These are phyloP conservation scores for Larimichthys crocea DNA, from an alignment of 2,113 vertebrate genomes.

Conservation along the genomic window DNA sequence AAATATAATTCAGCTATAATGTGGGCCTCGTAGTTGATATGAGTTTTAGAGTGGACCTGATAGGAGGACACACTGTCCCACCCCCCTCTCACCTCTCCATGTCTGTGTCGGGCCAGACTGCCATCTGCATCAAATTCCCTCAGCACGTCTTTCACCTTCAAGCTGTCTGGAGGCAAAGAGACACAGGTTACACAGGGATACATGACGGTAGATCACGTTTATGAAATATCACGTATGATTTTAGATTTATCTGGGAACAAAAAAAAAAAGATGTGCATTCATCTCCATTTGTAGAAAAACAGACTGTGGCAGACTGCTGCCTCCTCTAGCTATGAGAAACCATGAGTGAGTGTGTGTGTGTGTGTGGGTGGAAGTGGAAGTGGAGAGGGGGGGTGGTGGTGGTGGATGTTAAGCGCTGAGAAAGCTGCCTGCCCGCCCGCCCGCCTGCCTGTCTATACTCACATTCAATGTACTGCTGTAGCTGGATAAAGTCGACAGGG, in stretches of 20 bases:
- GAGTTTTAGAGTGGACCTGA: constrained; percentile 24
- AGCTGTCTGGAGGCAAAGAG: constrained; percentile 84
- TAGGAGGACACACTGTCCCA: constrained; percentile 34
- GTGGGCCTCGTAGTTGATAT: constrained; percentile 2
- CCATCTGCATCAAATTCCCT: constrained; percentile 88
- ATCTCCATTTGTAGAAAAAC: constrained; percentile 11
- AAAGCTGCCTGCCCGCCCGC: constrained; percentile 51
- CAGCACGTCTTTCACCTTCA: constrained; percentile 93
- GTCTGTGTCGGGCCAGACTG: constrained; percentile 83
- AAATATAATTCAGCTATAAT: constrained; percentile 13
- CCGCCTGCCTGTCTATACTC: constrained; percentile 80
- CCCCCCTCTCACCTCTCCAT: constrained; percentile 87
- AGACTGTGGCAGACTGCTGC: constrained; percentile 49
- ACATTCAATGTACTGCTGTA: constrained; percentile 96
- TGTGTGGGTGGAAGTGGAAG: constrained; percentile 59
- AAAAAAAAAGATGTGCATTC: constrained; percentile 11
- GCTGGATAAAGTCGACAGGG: constrained; percentile 92
- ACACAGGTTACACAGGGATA: constrained; percentile 54
- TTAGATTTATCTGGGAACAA: background rate
- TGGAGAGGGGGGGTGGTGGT: constrained; percentile 27
- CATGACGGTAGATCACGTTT: background rate
- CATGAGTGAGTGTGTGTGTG: constrained; percentile 66
- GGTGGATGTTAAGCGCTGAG: constrained; percentile 50
- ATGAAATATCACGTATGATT: background rate
- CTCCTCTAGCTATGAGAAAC: constrained; percentile 64